Evolutionary conservation across 2,888 invertebrate genomes (phyloP).

Genomic region (Aphelenchoides bicaudatus): DNA sequence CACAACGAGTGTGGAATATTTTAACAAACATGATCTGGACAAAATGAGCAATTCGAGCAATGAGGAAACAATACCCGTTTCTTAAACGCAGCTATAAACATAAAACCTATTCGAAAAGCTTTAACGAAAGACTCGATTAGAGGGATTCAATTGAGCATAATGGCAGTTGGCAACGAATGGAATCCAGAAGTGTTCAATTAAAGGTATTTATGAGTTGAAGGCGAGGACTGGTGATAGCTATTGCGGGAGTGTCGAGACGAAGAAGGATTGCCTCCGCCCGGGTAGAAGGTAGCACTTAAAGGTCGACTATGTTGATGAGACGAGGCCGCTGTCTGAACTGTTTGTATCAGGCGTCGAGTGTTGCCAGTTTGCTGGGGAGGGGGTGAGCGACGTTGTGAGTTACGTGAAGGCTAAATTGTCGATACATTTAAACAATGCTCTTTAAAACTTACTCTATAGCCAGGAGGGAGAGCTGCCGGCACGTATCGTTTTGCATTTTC

Average conservation of each 20-base stretch:
- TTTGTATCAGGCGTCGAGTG: slow-evolving; percentile 45
- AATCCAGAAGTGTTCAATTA: not conserved
- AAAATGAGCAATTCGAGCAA: too few species aligned
- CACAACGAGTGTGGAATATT: too few species aligned
- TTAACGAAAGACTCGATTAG: too few species aligned
- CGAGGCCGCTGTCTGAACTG: slow-evolving; percentile 33
- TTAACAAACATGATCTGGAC: too few species aligned
- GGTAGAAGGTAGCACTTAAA: slow-evolving; percentile 17
- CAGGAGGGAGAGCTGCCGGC: slow-evolving; percentile 55
- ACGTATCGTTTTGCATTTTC: slow-evolving; percentile 51
- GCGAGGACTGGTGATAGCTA: too few species aligned
- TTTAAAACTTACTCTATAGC: slow-evolving; percentile 43
- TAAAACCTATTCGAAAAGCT: too few species aligned
- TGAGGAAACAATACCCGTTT: too few species aligned
- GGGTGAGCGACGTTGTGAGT: slow-evolving; percentile 20
- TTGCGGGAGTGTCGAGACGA: not conserved
- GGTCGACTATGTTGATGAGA: slow-evolving; percentile 26
- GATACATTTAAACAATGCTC: not conserved
- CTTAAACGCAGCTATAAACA: too few species aligned
- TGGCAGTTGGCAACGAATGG: not conserved
- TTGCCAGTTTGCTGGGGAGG: slow-evolving; percentile 41
- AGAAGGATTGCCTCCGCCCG: not conserved
- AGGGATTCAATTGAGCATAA: slow-evolving; percentile 4
- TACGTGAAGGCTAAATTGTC: not conserved
- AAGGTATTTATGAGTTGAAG: slow-evolving; percentile 2